Conservation (phyloP, 2,888 invertebrate species). For the Opisthograptis luteolata region DNA sequence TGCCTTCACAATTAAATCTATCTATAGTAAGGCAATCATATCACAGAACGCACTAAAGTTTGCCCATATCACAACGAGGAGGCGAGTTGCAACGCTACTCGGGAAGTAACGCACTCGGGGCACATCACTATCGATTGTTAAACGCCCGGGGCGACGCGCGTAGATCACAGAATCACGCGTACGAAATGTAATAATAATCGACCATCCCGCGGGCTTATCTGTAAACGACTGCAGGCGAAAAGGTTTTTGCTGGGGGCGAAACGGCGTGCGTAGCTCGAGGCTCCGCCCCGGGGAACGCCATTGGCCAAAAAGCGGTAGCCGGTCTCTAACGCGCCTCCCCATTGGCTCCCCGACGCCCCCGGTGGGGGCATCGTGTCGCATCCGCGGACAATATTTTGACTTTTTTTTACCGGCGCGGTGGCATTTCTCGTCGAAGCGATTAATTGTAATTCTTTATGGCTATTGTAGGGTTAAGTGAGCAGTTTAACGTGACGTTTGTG, state of each 20-base stretch:
- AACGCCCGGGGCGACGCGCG: constrained; percentile 68
- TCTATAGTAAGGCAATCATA: constrained; percentile 81
- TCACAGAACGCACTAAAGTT: constrained; percentile 73
- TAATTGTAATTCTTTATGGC: constrained; percentile 83
- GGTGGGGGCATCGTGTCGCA: constrained; percentile 66
- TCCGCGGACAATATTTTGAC: constrained; percentile 77
- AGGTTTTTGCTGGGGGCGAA: constrained; percentile 84
- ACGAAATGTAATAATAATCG: constrained; percentile 80
- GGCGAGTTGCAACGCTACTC: constrained; percentile 44
- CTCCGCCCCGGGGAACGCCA: constrained; percentile 78
- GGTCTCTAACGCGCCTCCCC: constrained; percentile 59
- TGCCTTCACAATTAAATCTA: constrained; percentile 64
- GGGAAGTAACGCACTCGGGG: constrained; percentile 56
- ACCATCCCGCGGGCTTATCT: constrained; percentile 84
- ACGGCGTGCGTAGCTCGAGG: constrained; percentile 74
- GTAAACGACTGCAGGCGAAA: constrained; percentile 84
- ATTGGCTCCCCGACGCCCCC: constrained; percentile 71
- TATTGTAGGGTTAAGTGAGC: constrained; percentile 82
- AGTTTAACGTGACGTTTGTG: constrained; percentile 69
- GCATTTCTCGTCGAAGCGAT: constrained; percentile 79
- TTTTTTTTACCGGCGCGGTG: constrained; percentile 76
- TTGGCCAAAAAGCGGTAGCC: constrained; percentile 75
- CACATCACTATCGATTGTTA: constrained; percentile 72
- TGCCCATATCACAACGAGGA: constrained; percentile 51
- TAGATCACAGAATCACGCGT: constrained; percentile 77